Evolutionary conservation across 92 coral and sea anemone genomes (phyloP).

Genomic region (Palythoa heliodiscus): DNA sequence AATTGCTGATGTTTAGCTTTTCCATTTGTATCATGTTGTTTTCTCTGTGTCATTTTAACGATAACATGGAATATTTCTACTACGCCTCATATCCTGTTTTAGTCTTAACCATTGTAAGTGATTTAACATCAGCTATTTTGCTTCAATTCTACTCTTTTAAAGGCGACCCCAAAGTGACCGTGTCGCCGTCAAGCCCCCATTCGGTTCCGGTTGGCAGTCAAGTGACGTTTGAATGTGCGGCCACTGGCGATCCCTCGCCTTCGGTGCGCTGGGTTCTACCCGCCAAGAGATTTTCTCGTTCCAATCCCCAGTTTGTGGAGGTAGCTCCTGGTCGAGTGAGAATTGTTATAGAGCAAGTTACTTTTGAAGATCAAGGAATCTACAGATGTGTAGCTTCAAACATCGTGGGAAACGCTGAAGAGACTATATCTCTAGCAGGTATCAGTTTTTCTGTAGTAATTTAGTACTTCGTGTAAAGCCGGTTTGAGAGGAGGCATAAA

Average conservation of each 20-base stretch:
- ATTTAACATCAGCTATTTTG: no score
- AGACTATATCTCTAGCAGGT: slow-evolving; percentile 46
- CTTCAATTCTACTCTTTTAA: not conserved
- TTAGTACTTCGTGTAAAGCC: not conserved
- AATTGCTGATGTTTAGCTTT: no score
- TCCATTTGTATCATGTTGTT: no score
- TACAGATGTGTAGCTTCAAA: slow-evolving; percentile 74
- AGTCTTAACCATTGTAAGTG: no score
- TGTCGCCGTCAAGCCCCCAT: slow-evolving; percentile 76
- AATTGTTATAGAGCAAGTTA: slow-evolving; percentile 64
- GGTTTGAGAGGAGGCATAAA: not conserved
- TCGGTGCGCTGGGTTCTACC: slow-evolving; percentile 69
- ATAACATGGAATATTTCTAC: no score
- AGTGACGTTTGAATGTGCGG: slow-evolving; percentile 68
- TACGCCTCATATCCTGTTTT: no score
- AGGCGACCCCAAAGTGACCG: slow-evolving; percentile 80
- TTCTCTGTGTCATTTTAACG: no score
- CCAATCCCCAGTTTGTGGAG: slow-evolving; percentile 52
- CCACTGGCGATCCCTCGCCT: slow-evolving; percentile 76
- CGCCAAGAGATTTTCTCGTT: slow-evolving; percentile 7
- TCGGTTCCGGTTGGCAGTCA: slow-evolving; percentile 69
- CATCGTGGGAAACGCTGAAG: slow-evolving; percentile 55
- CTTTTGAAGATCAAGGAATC: slow-evolving; percentile 59
- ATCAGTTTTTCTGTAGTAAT: not conserved
- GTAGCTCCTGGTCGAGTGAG: slow-evolving; percentile 56